Evolutionary conservation across 1,140 invertebrate species (phyloP).

Genomic region (Ostrea denselamellosa): DNA sequence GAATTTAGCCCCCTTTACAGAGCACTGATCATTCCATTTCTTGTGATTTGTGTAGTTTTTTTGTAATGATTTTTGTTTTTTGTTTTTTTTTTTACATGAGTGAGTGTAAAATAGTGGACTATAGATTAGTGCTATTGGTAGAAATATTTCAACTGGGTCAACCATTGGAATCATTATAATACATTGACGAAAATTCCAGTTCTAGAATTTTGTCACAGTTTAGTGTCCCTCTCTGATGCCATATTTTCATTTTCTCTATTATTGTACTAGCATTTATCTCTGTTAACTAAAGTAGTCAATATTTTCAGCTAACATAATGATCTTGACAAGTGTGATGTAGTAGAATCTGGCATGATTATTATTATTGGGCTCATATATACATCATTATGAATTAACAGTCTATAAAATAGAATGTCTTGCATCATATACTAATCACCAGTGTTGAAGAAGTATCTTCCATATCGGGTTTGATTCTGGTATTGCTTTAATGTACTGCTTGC

Average conservation of each 20-base stretch:
- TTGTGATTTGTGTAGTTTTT: slow-evolving; percentile 14
- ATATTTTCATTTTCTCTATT: neutral
- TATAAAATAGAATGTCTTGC: neutral
- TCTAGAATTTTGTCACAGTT: neutral
- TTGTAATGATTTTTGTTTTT: slow-evolving; percentile 12
- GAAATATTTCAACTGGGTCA: neutral
- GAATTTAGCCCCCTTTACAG: neutral
- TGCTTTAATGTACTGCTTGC: neutral
- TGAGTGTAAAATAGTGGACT: neutral
- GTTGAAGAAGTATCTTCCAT: neutral
- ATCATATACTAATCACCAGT: neutral
- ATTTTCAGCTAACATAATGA: slow-evolving; percentile 25
- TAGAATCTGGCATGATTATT: neutral
- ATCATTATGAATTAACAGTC: too few species aligned
- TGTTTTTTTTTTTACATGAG: too few species aligned
- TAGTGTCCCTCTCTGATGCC: neutral
- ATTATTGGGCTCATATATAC: neutral
- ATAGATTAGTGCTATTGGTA: neutral
- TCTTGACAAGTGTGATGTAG: slow-evolving; percentile 34
- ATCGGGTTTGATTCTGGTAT: neutral
- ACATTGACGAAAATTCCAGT: neutral
- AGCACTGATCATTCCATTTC: slow-evolving; percentile 35
- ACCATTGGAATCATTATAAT: neutral
- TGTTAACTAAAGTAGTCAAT: neutral
- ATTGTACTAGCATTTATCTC: neutral